Base-by-base conservation (phyloP, 2,888 invertebrate genomes). In the Cataglyphis albicans region DNA sequence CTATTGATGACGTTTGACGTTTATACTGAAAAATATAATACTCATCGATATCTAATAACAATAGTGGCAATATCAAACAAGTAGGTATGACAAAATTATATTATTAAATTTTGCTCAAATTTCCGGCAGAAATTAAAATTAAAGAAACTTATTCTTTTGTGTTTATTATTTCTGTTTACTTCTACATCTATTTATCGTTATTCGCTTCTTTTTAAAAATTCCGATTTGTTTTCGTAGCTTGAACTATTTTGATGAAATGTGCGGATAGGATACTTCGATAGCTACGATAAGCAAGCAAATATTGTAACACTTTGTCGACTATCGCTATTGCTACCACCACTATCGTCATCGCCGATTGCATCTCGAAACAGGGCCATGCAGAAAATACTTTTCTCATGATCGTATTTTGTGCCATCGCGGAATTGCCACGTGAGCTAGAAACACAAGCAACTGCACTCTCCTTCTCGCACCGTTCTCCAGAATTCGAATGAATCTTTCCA, bases 331-430 rank as follows among this genome's bases (percentile, higher is more conserved):
- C n/a, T 41, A 7, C 25, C 41, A 15, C 32, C 12, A 41, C 21
- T 29, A 55, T 72, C 76, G 21, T 70, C 55, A 57, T 76, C 57
- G 32, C 73, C 55, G 55, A 78, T 73, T 78, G 57, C 57, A 72
- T 72, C 32, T 15, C 55, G 73, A 59, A 70, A 72, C 41, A 73
- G 57, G 21, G n/a, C 55, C 41, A 41, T n/a, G 74, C 74, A 59
- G 57, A 73, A 78, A 78, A 78, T 78, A 59, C 32, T 72, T 78
- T 57, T 59, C 78, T 21, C 78, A 59, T 70, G 72, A 76, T 70
- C 76, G 76, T 78, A 78, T 78, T 78, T 78, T 73, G 74, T 73
- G 32, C 55, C 72, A 41, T 78, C 55, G 29, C 32, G 32, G 32
- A n/a, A 78, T 73, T 72, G 52, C 57, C 76, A 57, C 57, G 72